These are phyloP conservation scores for Dryadula phaetusa DNA, from an alignment of 2,888 invertebrate species.

Conservation along the genomic window DNA sequence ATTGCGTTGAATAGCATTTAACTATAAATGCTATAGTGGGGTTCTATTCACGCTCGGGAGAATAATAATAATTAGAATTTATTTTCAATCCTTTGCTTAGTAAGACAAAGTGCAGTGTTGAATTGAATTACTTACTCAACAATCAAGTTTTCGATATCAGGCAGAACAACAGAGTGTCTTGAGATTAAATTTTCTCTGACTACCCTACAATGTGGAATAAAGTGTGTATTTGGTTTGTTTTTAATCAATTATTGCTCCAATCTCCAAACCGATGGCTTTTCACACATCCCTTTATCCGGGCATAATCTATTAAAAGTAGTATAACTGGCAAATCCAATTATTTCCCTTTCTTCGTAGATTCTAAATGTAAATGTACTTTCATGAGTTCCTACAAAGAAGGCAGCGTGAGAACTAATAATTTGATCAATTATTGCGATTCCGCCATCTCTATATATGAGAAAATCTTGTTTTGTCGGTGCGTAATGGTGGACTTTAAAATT, in stretches of 20 bases:
- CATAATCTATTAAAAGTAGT: slow-evolving; percentile 96
- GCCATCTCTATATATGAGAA: slow-evolving; percentile 88
- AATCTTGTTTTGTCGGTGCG: slow-evolving; percentile 74
- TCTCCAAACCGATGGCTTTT: slow-evolving; percentile 91
- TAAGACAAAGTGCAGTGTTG: no score
- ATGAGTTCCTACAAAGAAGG: slow-evolving; percentile 94
- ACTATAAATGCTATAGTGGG: no score
- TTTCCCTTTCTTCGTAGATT: slow-evolving; percentile 98
- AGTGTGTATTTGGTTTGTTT: no score
- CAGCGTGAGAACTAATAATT: slow-evolving; percentile 95
- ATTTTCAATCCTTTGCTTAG: no score
- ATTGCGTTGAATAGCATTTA: no score
- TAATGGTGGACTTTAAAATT: slow-evolving; percentile 65
- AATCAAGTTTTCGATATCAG: no score
- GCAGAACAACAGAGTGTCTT: no score
- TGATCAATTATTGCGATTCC: slow-evolving; percentile 97
- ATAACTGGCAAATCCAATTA: slow-evolving; percentile 91
- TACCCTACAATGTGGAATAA: no score
- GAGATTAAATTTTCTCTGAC: no score
- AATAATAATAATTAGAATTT: no score
- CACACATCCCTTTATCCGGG: slow-evolving; percentile 85
- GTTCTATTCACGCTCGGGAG: no score
- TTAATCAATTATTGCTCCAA: slow-evolving; percentile 81
- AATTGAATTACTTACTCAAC: no score
- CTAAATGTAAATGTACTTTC: slow-evolving; percentile 98